phyloP scores from a whole-genome alignment of 1,140 invertebrate species.

The Palaemon carinicauda region DNA sequence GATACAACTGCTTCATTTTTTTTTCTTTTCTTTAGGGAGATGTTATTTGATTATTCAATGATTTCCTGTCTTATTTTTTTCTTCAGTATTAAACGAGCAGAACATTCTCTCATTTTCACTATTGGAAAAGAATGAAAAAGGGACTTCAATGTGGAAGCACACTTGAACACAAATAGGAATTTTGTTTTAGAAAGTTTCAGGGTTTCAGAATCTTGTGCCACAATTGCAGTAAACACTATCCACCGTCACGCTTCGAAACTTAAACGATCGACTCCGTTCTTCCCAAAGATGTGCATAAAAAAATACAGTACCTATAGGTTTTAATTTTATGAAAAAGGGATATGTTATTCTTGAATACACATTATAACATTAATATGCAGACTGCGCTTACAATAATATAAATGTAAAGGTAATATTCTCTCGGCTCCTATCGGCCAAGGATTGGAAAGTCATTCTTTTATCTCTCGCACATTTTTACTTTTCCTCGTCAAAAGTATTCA shows the following conservation, averaged over 20 bases:
- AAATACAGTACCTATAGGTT: not conserved
- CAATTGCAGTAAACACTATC: not conserved
- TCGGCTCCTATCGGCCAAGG: not conserved
- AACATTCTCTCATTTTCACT: not conserved
- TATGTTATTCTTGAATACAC: too few species aligned
- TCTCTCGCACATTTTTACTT: too few species aligned
- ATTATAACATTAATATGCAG: too few species aligned
- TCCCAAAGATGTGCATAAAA: not conserved
- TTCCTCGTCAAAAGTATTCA: conserved; percentile 29
- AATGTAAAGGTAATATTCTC: not conserved
- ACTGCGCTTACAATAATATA: not conserved
- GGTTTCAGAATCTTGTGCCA: conserved; percentile 25
- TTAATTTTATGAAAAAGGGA: too few species aligned
- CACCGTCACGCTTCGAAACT: too few species aligned
- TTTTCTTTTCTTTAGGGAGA: too few species aligned
- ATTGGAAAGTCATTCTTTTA: too few species aligned
- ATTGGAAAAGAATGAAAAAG: conserved; percentile 1
- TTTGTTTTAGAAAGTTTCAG: conserved; percentile 9
- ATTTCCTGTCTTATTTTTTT: too few species aligned
- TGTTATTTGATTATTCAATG: too few species aligned
- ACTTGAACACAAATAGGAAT: conserved; percentile 36
- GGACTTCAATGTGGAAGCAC: conserved; percentile 36
- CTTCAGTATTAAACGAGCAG: not conserved
- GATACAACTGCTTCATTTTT: too few species aligned
- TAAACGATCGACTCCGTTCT: too few species aligned